A percentile compares a stretch with the other conserved stretches of the same genome.
These are phyloP conservation scores for Himalopsyche tibetana DNA, from an alignment of 2,888 invertebrate species.

Conservation along the genomic window DNA sequence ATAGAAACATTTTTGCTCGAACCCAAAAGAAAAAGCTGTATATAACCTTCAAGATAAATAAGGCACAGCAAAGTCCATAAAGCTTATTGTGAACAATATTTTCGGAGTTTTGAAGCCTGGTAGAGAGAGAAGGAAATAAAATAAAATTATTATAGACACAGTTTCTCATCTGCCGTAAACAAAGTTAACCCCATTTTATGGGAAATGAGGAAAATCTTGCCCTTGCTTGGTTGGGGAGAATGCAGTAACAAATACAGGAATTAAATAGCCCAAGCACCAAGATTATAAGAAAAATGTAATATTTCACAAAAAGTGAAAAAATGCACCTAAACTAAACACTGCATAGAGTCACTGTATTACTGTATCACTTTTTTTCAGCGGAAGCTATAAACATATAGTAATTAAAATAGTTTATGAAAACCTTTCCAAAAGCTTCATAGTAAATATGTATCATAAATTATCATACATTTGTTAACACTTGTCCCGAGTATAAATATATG, in stretches of 20 bases:
- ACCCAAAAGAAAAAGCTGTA: neutral
- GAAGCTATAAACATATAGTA: too few species aligned
- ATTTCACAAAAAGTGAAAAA: too few species aligned
- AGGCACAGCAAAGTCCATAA: conserved; percentile 38
- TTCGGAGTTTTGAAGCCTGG: conserved; percentile 35
- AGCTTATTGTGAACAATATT: conserved; percentile 43
- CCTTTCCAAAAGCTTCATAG: too few species aligned
- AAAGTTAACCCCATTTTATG: conserved; percentile 43
- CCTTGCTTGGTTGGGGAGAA: neutral
- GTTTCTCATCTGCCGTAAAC: conserved; percentile 42
- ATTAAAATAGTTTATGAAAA: too few species aligned
- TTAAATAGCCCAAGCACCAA: neutral
- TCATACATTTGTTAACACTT: too few species aligned
- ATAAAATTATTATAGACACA: conserved; percentile 43
- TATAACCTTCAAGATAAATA: conserved; percentile 39
- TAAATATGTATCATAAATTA: too few species aligned
- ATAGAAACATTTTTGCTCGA: neutral
- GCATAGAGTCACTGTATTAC: too few species aligned
- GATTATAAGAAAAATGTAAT: too few species aligned
- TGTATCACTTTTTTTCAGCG: too few species aligned
- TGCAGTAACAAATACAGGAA: neutral
- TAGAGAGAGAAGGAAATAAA: conserved; percentile 27
- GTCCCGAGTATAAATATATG: too few species aligned
- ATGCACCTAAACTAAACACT: too few species aligned
- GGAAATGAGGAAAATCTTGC: conserved; percentile 41